Evolutionary conservation across 2,888 invertebrate species (phyloP), one percentile per base, ranked within the genome.

Genomic region (Nebria brevicollis): DNA sequence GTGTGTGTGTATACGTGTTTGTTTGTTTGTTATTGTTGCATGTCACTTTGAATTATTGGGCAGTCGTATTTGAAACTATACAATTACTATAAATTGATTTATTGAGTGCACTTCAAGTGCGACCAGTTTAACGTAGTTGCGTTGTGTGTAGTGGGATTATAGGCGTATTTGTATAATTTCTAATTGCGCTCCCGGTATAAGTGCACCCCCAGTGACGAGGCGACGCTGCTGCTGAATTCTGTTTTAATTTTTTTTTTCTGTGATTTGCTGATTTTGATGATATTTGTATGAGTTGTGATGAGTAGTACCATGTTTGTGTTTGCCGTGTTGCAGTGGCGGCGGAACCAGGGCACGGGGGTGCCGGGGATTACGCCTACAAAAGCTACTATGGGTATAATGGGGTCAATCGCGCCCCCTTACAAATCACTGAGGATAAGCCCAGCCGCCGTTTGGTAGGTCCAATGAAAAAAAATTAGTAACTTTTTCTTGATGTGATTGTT

Each of bases 311-410:
- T 34, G 34, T 54, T 80, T 80, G 80, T 80, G 77, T 85, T 85
- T 86, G 86, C 88, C 88, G 88, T 88, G 91, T 94, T 94, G 91
- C 94, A 94, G 94, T 94, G 94, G 94, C 94, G 92, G 94, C 94
- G 91, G 94, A 94, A 92, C 93, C 94, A 91, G 92, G 93, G 91
- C 91, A 90, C 88, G 92, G 94, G 93, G 93, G 94, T 93, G 93
- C 93, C 92, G 93, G 93, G 93, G 95, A 95, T 93, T 94, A 93
- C 95, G 95, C 93, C 95, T 95, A 95, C 94, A 93, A 92, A 93
- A 93, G 92, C 93, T 93, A 92, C 93, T 92, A 77, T 90, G 90
- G 91, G 92, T 94, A 92, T 94, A 94, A 93, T 92, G 93, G 93
- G 91, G 90, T 88, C 86, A 86, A 86, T 83, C 84, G 89, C 85